Conservation (phyloP, 2,113 vertebrate genomes). For the Brachypteracias leptosomus region DNA sequence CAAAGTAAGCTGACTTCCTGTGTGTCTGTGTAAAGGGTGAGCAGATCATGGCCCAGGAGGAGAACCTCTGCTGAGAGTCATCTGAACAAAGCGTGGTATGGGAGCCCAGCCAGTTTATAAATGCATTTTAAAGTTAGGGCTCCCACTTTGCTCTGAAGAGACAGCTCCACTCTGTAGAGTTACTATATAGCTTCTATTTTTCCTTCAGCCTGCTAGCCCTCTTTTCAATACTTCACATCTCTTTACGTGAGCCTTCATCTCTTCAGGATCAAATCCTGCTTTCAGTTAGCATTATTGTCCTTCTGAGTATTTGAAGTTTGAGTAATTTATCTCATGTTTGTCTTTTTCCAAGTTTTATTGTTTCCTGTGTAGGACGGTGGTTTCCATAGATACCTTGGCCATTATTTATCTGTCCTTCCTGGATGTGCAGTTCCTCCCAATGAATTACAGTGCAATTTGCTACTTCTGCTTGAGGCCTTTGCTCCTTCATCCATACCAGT, state of each 20-base stretch:
- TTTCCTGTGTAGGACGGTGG: slow-evolving; percentile 8
- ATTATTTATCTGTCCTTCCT: not conserved
- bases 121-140: not conserved
- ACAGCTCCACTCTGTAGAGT: not conserved
- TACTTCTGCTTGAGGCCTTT: not conserved
- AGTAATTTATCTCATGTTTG: not conserved
- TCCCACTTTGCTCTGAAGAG: not conserved
- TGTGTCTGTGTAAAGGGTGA: not conserved
- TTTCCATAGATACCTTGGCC: slow-evolving; percentile 33
- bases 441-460: not conserved
- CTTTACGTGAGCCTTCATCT: not conserved
- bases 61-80: not conserved
- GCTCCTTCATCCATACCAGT: not conserved
- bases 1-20: not conserved
- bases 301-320: not conserved
- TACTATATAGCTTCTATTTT: not conserved
- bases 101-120: not conserved
- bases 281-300: not conserved
- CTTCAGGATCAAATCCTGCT: not conserved
- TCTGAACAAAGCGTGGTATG: not conserved
- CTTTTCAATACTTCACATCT: not conserved
- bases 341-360: slow-evolving; percentile 9
- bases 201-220: not conserved
- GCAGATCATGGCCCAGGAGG: not conserved
- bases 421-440: not conserved